A percentile compares a stretch with the other conserved stretches of the same genome.
Conservation (phyloP, 2,888 invertebrate species). For the Amaurobius ferox region DNA sequence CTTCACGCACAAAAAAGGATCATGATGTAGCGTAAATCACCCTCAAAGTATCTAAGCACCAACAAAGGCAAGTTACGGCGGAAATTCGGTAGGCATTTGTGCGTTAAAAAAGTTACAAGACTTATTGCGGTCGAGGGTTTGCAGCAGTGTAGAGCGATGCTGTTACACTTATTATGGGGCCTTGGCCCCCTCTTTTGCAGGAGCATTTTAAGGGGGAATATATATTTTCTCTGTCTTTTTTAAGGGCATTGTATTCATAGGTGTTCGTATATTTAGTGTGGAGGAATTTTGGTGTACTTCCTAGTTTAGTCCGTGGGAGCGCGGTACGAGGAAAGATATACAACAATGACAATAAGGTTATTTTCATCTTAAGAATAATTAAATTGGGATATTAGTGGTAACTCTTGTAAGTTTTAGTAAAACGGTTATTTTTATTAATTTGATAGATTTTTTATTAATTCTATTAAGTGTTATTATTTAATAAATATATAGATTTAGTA, state of each 20-base stretch:
- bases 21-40: constrained; percentile 55
- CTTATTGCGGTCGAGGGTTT: constrained; percentile 54
- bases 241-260: background rate
- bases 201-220: background rate
- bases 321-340: background rate
- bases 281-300: constrained; percentile 56
- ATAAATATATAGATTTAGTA: too few species aligned
- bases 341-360: too few species aligned
- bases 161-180: constrained; percentile 25
- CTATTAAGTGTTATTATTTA: too few species aligned
- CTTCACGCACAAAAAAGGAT: background rate
- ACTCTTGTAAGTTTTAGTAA: too few species aligned
- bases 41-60: constrained; percentile 17
- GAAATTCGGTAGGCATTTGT: constrained; percentile 10
- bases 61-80: constrained; percentile 7
- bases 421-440: too few species aligned
- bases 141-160: constrained; percentile 10
- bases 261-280: constrained; percentile 31
- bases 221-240: constrained; percentile 12
- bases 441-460: too few species aligned
- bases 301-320: background rate
- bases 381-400: too few species aligned
- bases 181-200: background rate
- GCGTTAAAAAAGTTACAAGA: constrained; percentile 48
- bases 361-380: too few species aligned